Base-by-base conservation (phyloP, 2,888 invertebrate species). In the Eristalis intricaria region DNA sequence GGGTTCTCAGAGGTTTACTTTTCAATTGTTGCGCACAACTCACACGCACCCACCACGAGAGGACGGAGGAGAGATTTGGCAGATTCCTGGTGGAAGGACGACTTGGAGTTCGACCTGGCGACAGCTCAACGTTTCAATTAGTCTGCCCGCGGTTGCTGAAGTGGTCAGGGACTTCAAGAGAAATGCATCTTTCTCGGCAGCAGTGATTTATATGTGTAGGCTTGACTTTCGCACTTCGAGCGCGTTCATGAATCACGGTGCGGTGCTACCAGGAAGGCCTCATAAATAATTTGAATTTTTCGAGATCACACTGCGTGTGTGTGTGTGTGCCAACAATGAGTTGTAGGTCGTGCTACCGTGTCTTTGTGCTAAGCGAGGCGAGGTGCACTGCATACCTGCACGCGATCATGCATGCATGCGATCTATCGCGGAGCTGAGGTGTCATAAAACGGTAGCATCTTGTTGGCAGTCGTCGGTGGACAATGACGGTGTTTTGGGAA, bases 1-100 rank as follows among this genome's bases (percentile, higher is more conserved):
- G 23, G 23, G 35, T 38, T 32, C 64, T 69, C 26, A 70, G 58
- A 71, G 40, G 80, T 85, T 84, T 80, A 71, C 84, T 71, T 84
- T 80, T 80, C 75, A 84, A 84, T 78, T 84, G 80, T 76, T 81
- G 80, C 80, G 80, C 80, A 76, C 70, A 70, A 65, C 70, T 13
- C 38, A 38, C 38, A 38, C 38, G 38, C 38, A 38, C 3, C 13
- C 38, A 38, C 13, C 13, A 32, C 38, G 38, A 38, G 38, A 11
- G 11, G 35, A 32, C 32, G 0, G 32, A 4, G 10, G 11, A 11
- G 35, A 2, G 2, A 29, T 65, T 70, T 74, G 70, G 26, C 35
- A 40, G 29, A n/a, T 40, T 32, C 23, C 40, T 29, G 40, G 1
- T 4, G 13, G 22, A 22, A 22, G 61, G 69, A 60, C 56, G 43